Percentiles rank a stretch among this genome's conserved stretches.
Conservation (phyloP, 2,113 vertebrate genomes). For the Plecturocebus donacophilus region DNA sequence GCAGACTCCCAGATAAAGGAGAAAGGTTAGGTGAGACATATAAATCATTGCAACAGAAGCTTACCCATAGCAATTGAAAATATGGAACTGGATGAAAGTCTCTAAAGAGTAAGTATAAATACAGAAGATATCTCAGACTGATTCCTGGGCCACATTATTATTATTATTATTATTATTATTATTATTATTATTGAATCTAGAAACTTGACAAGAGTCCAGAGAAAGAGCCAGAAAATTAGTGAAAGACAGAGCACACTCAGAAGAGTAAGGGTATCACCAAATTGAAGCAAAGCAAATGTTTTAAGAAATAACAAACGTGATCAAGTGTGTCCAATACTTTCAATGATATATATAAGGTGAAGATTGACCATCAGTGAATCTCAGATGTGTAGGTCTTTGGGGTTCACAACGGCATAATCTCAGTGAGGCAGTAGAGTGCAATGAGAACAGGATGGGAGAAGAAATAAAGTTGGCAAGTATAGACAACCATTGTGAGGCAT, state of each 20-base stretch:
- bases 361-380: neutral
- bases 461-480: neutral
- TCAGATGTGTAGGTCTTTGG: accelerated
- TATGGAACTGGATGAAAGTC: neutral
- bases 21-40: neutral
- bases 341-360: neutral
- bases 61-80: neutral
- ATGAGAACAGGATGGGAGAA: neutral
- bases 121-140: neutral
- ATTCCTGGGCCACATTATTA: neutral
- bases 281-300: neutral
- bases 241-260: neutral
- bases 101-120: neutral
- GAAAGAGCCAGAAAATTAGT: neutral
- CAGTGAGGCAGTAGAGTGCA: neutral
- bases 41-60: neutral
- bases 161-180: neutral
- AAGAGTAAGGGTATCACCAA: neutral
- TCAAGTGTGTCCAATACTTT: neutral
- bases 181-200: neutral
- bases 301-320: neutral
- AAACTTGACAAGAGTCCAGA: neutral
- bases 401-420: neutral
- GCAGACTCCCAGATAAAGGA: neutral
- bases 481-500: neutral